Percentiles rank a stretch among this genome's conserved stretches.
These are phyloP conservation scores for Arctocebus calabarensis DNA, from an alignment of 2,797 vertebrate genomes.

Conservation along the genomic window DNA sequence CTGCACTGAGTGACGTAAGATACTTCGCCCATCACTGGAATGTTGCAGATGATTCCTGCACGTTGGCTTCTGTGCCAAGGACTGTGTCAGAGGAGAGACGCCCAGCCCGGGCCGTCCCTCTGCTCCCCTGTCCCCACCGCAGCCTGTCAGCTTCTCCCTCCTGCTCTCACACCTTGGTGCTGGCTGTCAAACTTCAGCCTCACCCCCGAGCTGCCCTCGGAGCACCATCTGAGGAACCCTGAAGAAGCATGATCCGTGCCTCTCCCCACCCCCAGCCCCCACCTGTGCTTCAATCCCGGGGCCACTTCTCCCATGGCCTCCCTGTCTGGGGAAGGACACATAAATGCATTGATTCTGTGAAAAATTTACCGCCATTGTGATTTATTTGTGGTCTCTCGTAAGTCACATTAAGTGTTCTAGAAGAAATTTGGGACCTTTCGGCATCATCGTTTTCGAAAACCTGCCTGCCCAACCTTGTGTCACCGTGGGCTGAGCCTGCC, in stretches of 20 bases:
- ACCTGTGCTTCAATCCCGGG: neutral
- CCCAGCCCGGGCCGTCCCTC: neutral
- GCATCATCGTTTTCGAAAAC: neutral
- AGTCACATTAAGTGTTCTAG: neutral
- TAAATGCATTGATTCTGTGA: too few species aligned
- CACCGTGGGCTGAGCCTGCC: rapidly evolving
- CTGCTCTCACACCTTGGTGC: neutral
- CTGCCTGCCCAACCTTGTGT: too few species aligned
- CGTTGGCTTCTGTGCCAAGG: neutral
- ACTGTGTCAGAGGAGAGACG: neutral
- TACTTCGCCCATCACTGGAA: rapidly evolving
- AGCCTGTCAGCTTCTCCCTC: neutral
- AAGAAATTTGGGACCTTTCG: neutral
- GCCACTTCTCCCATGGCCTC: too few species aligned
- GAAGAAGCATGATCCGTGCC: neutral
- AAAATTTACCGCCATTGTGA: neutral
- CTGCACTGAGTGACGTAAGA: rapidly evolving
- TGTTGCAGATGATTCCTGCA: rapidly evolving
- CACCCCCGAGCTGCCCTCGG: neutral
- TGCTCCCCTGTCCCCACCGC: too few species aligned
- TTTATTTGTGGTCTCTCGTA: neutral
- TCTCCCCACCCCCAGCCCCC: neutral
- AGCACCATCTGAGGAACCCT: too few species aligned
- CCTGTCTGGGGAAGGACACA: neutral
- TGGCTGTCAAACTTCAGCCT: neutral